Conservation (phyloP, 2,797 vertebrate species). For the Spinus olivaceus region DNA sequence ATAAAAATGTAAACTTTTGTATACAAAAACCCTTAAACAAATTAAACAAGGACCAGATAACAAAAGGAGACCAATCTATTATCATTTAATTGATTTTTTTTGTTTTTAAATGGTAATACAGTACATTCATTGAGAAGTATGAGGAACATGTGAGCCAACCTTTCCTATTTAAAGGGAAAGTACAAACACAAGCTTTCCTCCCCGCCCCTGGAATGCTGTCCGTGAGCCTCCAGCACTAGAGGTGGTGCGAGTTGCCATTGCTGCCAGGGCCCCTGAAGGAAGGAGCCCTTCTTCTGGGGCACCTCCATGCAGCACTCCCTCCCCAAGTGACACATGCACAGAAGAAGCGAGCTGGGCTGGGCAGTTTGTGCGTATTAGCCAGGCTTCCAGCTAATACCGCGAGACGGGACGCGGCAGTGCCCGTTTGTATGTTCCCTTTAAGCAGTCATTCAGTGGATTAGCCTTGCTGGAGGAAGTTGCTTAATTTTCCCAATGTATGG, state of each 20-base stretch:
- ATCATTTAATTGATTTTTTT: constrained; percentile 93
- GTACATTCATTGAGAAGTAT: constrained; percentile 99
- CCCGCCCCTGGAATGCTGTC: constrained; percentile 52
- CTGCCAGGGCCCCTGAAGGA: not conserved
- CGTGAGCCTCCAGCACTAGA: constrained; percentile 13
- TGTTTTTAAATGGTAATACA: constrained; percentile 94
- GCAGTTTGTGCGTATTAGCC: constrained; percentile 47
- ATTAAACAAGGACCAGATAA: constrained; percentile 99
- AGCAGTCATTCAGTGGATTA: constrained; percentile 55
- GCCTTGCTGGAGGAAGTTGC: constrained; percentile 13
- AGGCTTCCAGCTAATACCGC: constrained; percentile 28
- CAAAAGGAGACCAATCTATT: constrained; percentile 97
- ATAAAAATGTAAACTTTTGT: constrained; percentile 99
- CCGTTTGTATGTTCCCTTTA: constrained; percentile 76
- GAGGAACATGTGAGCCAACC: constrained; percentile 90
- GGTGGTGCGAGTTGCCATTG: not conserved
- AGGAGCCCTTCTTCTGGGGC: not conserved
- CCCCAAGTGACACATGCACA: not conserved
- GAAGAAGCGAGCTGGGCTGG: constrained; percentile 9
- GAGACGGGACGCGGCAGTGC: not conserved
- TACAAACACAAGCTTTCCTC: constrained; percentile 66
- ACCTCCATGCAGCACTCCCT: not conserved
- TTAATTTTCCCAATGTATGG: constrained; percentile 55
- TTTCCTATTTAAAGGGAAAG: constrained; percentile 79
- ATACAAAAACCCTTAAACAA: constrained; percentile 99